Conservation (phyloP, 1,140 invertebrate species). For the Musca vetustissima region DNA sequence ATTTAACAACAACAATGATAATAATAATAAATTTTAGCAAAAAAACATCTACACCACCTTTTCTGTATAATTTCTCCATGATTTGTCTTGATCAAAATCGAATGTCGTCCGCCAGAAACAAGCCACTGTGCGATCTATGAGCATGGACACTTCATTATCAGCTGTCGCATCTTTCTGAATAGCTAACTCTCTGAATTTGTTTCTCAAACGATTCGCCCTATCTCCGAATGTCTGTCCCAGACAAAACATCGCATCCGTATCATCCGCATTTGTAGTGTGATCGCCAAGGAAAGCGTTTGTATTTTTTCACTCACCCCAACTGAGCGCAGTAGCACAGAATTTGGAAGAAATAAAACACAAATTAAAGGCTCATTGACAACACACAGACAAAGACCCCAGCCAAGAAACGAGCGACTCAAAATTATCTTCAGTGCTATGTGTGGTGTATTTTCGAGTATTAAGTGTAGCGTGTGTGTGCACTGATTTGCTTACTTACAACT, state of each 20-base stretch:
- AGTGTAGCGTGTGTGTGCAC: too few species aligned
- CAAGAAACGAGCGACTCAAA: neutral
- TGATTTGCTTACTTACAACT: too few species aligned
- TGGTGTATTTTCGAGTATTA: too few species aligned
- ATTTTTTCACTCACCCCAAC: constrained; percentile 3
- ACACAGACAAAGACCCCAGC: too few species aligned
- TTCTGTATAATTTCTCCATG: too few species aligned
- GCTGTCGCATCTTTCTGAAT: neutral
- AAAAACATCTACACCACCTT: too few species aligned
- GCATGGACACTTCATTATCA: neutral
- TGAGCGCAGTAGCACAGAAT: too few species aligned
- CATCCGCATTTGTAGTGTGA: neutral
- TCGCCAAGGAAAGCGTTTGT: neutral
- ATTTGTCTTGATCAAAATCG: too few species aligned
- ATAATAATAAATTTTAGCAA: too few species aligned
- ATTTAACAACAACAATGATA: too few species aligned
- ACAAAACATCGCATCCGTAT: neutral
- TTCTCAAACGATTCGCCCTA: neutral
- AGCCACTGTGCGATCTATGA: neutral
- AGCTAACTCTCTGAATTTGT: neutral
- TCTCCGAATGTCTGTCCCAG: neutral
- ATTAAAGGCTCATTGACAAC: neutral
- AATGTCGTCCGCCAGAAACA: too few species aligned
- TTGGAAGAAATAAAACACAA: neutral
- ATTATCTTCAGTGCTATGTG: constrained; percentile 4